phyloP scores from a whole-genome alignment of 2,888 invertebrate species.

The Phengaris arion region DNA sequence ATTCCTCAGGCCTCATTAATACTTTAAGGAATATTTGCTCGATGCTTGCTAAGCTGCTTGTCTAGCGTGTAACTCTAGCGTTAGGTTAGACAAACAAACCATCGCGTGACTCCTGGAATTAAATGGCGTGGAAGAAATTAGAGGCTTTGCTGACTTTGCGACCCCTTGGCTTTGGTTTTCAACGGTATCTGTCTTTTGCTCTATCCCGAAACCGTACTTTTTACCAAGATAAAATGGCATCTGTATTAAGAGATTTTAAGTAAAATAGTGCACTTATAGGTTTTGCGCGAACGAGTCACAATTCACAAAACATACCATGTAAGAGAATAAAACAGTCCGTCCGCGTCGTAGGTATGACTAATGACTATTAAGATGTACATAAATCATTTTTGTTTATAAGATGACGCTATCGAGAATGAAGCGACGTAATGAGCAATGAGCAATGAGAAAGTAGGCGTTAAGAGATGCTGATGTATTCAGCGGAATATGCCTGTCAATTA shows the following conservation, averaged over 20 bases:
- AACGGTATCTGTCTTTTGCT: background rate
- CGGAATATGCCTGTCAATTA: constrained; percentile 1
- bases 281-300: too few species aligned
- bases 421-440: background rate
- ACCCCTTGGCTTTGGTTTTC: constrained; percentile 20
- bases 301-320: too few species aligned
- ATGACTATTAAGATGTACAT: too few species aligned
- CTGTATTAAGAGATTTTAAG: too few species aligned
- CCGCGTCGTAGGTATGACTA: too few species aligned
- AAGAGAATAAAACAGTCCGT: too few species aligned
- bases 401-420: background rate
- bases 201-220: background rate
- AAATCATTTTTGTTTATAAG: background rate
- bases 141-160: constrained; percentile 24
- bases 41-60: background rate
- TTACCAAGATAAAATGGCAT: background rate
- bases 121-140: constrained; percentile 17
- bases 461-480: constrained; percentile 16
- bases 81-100: constrained; percentile 26
- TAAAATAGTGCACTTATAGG: too few species aligned
- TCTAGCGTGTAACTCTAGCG: background rate
- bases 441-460: constrained; percentile 17
- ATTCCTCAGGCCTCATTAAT: too few species aligned
- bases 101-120: constrained; percentile 20
- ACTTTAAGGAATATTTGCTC: background rate